A percentile compares a stretch with the other conserved stretches of the same genome.
phyloP scores from a whole-genome alignment of 2,113 vertebrate species.

The Menidia beryllina region DNA sequence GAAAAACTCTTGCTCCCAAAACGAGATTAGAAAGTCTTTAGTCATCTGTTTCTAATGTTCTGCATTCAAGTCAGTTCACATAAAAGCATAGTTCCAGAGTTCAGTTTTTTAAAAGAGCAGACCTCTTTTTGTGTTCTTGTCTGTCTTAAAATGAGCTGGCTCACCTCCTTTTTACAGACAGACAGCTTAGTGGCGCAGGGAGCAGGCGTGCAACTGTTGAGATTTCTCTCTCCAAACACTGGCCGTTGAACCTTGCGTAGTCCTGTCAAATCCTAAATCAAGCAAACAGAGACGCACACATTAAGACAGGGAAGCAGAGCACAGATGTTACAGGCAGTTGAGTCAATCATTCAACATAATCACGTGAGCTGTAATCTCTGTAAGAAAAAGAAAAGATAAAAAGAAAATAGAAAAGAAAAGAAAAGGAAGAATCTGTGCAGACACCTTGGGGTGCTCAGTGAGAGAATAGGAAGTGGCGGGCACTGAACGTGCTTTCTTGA shows the following conservation, averaged over 20 bases:
- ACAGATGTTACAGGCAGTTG: neutral
- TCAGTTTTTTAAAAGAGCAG: no score
- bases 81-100: neutral
- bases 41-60: no score
- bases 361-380: neutral
- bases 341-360: no score
- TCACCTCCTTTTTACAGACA: conserved; percentile 83
- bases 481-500: conserved; percentile 81
- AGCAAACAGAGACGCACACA: conserved; percentile 58
- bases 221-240: conserved; percentile 95
- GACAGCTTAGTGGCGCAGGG: conserved; percentile 71
- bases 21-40: no score
- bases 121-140: no score
- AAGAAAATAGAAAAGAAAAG: neutral
- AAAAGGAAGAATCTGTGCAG: conserved; percentile 18
- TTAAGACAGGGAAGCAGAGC: neutral
- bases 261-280: conserved; percentile 85
- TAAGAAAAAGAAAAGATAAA: no score
- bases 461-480: conserved; percentile 66
- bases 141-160: neutral
- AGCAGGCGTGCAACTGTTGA: conserved; percentile 87
- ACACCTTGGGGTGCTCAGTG: conserved; percentile 88
- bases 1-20: neutral
- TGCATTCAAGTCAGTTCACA: no score
- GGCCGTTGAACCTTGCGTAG: conserved; percentile 85